Conservation (phyloP, 2,113 vertebrate genomes). For the Psilopsiagon aymara region DNA sequence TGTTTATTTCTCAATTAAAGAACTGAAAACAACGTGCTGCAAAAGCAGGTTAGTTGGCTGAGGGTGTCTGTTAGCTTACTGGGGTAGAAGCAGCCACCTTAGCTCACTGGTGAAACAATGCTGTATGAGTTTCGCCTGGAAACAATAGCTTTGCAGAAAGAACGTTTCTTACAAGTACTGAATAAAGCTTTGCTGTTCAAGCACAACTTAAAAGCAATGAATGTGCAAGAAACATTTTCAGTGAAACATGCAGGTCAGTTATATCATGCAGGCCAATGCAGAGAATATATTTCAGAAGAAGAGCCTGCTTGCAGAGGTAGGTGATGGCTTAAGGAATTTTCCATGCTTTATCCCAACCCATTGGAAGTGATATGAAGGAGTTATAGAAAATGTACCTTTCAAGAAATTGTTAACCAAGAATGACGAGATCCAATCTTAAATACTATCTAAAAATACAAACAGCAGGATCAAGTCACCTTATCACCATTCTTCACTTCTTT, state of each 20-base stretch:
- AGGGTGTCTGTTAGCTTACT: conserved; percentile 59
- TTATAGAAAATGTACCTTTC: neutral
- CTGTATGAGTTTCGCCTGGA: neutral
- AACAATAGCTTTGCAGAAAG: conserved; percentile 74
- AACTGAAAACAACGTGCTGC: conserved; percentile 40
- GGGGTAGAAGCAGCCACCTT: conserved; percentile 2
- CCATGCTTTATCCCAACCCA: conserved; percentile 64
- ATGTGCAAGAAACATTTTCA: conserved; percentile 35
- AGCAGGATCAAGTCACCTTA: neutral
- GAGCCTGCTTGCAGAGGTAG: conserved; percentile 83
- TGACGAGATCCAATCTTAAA: neutral
- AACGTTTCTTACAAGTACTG: conserved; percentile 77
- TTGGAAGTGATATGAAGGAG: neutral
- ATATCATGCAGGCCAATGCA: conserved; percentile 75
- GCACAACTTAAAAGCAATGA: conserved; percentile 26
- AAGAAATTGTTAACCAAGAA: conserved; percentile 5
- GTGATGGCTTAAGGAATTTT: conserved; percentile 66
- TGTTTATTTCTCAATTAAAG: conserved; percentile 38
- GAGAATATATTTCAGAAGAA: conserved; percentile 34
- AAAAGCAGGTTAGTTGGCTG: conserved; percentile 65
- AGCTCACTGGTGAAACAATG: neutral
- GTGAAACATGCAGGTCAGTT: conserved; percentile 69
- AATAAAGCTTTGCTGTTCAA: conserved; percentile 65
- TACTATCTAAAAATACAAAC: neutral
- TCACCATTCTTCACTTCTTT: neutral